A percentile compares a stretch with the other conserved stretches of the same genome.
Conservation (phyloP, 2,888 invertebrate genomes). For the Iphiclides podalirius region DNA sequence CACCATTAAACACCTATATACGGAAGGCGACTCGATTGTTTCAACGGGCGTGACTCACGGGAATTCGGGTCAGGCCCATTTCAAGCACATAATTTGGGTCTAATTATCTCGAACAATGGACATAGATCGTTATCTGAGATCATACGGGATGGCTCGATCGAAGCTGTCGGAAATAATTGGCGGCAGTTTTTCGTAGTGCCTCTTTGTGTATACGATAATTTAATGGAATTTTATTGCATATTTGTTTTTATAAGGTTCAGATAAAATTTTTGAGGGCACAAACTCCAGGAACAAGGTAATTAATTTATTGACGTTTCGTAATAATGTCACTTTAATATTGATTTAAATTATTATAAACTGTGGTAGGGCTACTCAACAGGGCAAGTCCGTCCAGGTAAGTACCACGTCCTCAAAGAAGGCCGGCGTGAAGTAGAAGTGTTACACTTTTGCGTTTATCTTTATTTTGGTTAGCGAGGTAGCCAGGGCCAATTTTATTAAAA, state of each 20-base stretch:
- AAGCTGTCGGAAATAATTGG: conserved; percentile 10
- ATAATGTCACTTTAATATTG: no score
- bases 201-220: background rate
- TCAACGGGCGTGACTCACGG: conserved; percentile 38
- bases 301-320: no score
- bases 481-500: no score
- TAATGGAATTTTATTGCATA: background rate
- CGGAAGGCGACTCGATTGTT: conserved; percentile 35
- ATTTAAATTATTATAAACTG: no score
- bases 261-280: no score
- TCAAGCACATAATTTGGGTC: conserved; percentile 36
- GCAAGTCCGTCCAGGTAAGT: no score
- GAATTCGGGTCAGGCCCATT: conserved; percentile 40
- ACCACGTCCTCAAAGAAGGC: no score
- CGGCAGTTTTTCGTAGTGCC: background rate
- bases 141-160: conserved; percentile 8
- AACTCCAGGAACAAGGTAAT: no score
- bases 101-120: conserved; percentile 58
- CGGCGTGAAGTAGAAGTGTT: no score
- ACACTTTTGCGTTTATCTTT: no score
- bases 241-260: background rate
- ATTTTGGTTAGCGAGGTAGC: no score
- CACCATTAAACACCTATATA: conserved; percentile 28
- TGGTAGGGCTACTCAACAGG: no score
- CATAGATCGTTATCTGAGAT: conserved; percentile 41